phyloP scores from a whole-genome alignment of 2,113 vertebrate genomes.

The Puffinus mauretanicus region DNA sequence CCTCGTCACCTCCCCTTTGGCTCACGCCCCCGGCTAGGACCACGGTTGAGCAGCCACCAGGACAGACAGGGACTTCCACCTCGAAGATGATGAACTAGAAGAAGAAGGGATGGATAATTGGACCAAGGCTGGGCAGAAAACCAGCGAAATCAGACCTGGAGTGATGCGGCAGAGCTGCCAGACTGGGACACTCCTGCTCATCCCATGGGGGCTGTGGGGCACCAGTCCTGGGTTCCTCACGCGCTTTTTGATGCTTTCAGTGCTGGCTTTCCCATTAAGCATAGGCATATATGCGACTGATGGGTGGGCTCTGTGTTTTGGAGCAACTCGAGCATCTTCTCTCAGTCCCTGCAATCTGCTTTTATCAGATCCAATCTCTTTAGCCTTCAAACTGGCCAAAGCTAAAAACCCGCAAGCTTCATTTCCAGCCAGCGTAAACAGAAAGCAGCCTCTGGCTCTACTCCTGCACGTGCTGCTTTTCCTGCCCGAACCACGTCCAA shows the following conservation, averaged over 20 bases:
- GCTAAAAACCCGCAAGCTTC: background rate
- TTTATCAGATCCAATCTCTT: background rate
- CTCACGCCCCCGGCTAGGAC: fast-evolving
- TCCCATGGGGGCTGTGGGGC: too few relatives aligned
- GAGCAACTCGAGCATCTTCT: background rate
- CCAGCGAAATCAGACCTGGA: background rate
- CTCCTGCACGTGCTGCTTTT: background rate
- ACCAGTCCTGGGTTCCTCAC: background rate
- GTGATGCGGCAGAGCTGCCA: fast-evolving
- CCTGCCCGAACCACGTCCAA: background rate
- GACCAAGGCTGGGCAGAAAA: background rate
- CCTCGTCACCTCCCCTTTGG: background rate
- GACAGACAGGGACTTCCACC: background rate
- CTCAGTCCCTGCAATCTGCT: background rate
- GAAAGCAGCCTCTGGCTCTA: background rate
- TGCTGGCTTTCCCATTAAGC: background rate
- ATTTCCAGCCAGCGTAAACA: background rate
- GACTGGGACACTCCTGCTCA: background rate
- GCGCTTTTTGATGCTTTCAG: background rate
- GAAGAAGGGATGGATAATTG: background rate
- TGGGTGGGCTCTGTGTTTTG: background rate
- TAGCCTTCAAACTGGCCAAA: background rate
- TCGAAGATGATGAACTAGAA: background rate
- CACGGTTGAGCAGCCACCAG: background rate
- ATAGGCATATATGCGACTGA: too few relatives aligned